These are phyloP conservation scores for Cetonia aurata DNA, from an alignment of 2,888 invertebrate species.

Conservation along the genomic window DNA sequence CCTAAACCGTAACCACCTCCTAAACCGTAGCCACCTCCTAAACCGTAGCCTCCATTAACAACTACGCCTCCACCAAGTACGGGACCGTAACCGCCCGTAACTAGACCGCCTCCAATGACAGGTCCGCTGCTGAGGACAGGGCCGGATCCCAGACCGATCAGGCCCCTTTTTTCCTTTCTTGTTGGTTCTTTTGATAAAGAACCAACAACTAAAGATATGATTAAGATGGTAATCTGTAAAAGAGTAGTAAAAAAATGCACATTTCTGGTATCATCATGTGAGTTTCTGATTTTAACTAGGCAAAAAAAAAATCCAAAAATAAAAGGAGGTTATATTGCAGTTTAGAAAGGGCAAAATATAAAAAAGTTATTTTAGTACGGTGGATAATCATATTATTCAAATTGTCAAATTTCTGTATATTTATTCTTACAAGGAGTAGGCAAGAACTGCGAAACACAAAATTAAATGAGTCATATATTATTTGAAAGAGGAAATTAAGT, in stretches of 20 bases:
- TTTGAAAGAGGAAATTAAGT: too few relatives aligned
- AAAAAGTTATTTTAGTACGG: too few relatives aligned
- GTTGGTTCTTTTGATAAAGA: slow-evolving; percentile 43
- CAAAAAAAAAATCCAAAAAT: too few relatives aligned
- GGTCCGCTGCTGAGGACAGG: slow-evolving; percentile 41
- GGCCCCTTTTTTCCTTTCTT: slow-evolving; percentile 51
- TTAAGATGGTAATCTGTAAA: slow-evolving; percentile 46
- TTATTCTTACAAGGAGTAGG: too few relatives aligned
- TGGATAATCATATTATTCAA: too few relatives aligned
- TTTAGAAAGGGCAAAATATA: too few relatives aligned
- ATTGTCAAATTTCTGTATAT: too few relatives aligned
- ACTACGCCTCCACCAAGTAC: slow-evolving; percentile 42
- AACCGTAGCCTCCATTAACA: slow-evolving; percentile 34
- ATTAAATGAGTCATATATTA: too few relatives aligned
- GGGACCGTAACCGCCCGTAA: slow-evolving; percentile 43
- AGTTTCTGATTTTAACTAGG: too few relatives aligned
- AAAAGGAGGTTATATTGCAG: too few relatives aligned
- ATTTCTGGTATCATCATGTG: too few relatives aligned
- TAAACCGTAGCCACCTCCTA: slow-evolving; percentile 40
- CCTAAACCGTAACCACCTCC: slow-evolving; percentile 46
- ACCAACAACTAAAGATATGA: slow-evolving; percentile 48
- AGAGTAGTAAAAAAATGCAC: slow-evolving; percentile 10
- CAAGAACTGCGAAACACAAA: too few relatives aligned
- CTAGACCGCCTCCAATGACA: slow-evolving; percentile 46
- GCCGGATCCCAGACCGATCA: slow-evolving; percentile 51